Evolutionary conservation across 2,113 vertebrate genomes (phyloP), one percentile per base, ranked within the genome.

Genomic region (Alligator mississippiensis): DNA sequence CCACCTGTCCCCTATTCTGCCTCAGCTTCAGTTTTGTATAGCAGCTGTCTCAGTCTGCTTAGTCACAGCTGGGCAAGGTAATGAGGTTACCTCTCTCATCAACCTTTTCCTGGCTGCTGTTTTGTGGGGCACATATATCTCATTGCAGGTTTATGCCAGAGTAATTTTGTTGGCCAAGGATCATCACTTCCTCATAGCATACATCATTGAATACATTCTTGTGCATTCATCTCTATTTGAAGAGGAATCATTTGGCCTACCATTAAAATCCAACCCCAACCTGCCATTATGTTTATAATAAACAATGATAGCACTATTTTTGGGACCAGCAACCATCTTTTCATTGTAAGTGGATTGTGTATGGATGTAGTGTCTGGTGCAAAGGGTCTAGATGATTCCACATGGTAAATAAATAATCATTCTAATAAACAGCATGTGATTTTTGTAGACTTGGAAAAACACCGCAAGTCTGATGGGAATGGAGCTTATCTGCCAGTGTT

Each of bases 211-310:
- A 47, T 47, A 47, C 47, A 47, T 47, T 93, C 90, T 93, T 80
- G 28, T 9, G 90, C 63, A 87, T 90, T 96, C 88, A 74, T 92
- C n/a, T 95, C 95, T 96, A 90, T 93, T n/a, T 91, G 80, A 87
- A 58, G 58, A 90, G 92, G 84, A 97, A 93, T 68, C n/a, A 68
- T 30, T 90, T 90, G 86, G 30, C 74, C 28, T n/a, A 47, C 88
- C 93, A 77, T 84, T 91, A 76, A 96, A 92, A 95, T 55, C 83
- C 78, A 84, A 76, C 77, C 55, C 62, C 83, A 0, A 0, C 59
- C 90, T 70, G 25, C 85, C 83, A 28, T 89, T 81, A 54, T n/a
- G 30, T 63, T 86, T 92, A 84, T 87, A 85, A 80, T 5, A 66
- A 68, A 30, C 16, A 17, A 86, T 77, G 90, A 91, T 79, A 80